phyloP scores from a whole-genome alignment of 2,797 vertebrate species.

The Uromys caudimaculatus region DNA sequence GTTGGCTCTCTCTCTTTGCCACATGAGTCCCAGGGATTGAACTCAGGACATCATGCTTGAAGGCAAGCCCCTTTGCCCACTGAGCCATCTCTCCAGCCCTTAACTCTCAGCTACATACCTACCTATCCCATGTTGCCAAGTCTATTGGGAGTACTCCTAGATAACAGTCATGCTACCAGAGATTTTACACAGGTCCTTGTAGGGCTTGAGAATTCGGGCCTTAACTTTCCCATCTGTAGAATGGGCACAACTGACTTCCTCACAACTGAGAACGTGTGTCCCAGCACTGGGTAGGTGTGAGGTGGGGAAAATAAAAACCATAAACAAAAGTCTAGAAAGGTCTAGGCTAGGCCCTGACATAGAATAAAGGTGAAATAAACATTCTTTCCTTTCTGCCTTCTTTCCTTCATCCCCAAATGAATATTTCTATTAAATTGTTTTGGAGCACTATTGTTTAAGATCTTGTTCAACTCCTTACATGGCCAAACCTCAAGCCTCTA shows the following conservation, averaged over 20 bases:
- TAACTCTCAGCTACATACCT: background rate
- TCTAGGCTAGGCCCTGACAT: background rate
- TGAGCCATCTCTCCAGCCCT: background rate
- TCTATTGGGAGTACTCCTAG: background rate
- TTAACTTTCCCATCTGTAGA: background rate
- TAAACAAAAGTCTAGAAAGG: background rate
- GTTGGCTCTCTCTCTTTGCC: background rate
- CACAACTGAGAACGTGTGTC: background rate
- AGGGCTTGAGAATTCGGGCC: background rate
- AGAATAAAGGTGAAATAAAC: background rate
- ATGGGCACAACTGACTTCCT: background rate
- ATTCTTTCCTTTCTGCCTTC: background rate
- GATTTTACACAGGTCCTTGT: background rate
- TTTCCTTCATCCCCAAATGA: background rate
- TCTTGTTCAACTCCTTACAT: background rate
- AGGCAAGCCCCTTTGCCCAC: background rate
- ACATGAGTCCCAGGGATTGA: background rate
- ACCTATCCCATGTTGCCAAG: background rate
- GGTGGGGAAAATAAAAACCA: too few species aligned
- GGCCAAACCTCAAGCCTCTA: constrained; percentile 32
- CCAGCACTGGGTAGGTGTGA: background rate
- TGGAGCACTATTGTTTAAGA: constrained; percentile 11
- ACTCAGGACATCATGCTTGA: background rate
- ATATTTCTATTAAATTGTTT: constrained; percentile 56
- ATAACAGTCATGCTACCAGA: background rate